Evolutionary conservation across 2,113 vertebrate species (phyloP).

Genomic region (Semicossyphus pulcher): DNA sequence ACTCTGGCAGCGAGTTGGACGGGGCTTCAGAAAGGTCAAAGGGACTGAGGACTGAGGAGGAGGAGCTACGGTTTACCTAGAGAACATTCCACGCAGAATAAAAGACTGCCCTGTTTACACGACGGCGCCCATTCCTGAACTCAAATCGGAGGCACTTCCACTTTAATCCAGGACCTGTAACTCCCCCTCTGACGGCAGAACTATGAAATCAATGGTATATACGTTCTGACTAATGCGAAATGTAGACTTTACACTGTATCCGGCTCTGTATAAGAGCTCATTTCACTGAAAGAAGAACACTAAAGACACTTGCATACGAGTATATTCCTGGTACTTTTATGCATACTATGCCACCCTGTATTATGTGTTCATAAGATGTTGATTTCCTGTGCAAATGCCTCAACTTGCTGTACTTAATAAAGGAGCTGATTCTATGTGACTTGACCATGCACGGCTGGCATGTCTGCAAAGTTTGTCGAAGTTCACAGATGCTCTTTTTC

Average conservation of each 20-base stretch:
- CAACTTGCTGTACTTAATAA: conserved; percentile 91
- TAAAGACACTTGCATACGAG: conserved; percentile 84
- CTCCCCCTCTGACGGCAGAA: conserved; percentile 63
- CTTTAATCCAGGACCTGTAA: conserved; percentile 61
- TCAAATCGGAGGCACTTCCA: conserved; percentile 59
- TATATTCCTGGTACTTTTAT: conserved; percentile 89
- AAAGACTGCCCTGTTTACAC: conserved; percentile 83
- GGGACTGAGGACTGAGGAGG: conserved; percentile 1
- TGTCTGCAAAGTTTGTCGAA: conserved; percentile 28
- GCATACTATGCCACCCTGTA: conserved; percentile 86
- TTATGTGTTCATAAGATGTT: conserved; percentile 84
- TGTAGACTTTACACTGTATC: conserved; percentile 87
- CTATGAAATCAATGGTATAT: conserved; percentile 82
- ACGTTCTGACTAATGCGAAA: conserved; percentile 75
- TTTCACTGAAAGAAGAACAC: conserved; percentile 86
- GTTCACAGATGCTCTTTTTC: neutral
- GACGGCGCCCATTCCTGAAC: conserved; percentile 68
- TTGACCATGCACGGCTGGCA: conserved; percentile 35
- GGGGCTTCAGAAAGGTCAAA: conserved; percentile 43
- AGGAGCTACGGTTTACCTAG: conserved; percentile 62
- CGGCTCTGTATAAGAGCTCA: conserved; percentile 78
- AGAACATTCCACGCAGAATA: conserved; percentile 79
- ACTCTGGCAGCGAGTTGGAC: conserved; percentile 32
- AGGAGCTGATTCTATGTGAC: conserved; percentile 88
- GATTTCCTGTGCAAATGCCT: conserved; percentile 87